Evolutionary conservation across 2,888 invertebrate species (phyloP).

Genomic region (Heliconius erato): DNA sequence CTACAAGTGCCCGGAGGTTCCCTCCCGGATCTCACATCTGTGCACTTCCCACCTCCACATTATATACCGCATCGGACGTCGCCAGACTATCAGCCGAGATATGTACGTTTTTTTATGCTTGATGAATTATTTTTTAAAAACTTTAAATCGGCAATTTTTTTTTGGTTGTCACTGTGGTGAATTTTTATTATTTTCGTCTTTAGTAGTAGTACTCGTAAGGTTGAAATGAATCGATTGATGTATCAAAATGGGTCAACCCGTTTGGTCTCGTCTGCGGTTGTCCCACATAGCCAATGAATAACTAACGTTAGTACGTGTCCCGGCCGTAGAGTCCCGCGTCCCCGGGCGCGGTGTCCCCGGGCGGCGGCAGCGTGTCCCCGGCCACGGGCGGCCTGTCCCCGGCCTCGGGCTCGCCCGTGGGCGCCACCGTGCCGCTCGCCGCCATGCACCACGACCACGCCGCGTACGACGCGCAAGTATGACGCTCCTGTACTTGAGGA

Average conservation of each 20-base stretch:
- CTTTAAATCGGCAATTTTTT: too few relatives aligned
- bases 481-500: not conserved
- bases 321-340: conserved; percentile 74
- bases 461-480: conserved; percentile 76
- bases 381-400: conserved; percentile 80
- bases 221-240: too few relatives aligned
- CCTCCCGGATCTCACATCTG: conserved; percentile 96
- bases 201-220: too few relatives aligned
- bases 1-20: conserved; percentile 94
- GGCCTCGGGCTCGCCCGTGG: conserved; percentile 80
- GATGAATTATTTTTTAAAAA: not conserved
- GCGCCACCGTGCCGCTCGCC: conserved; percentile 73
- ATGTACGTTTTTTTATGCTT: conserved; percentile 56
- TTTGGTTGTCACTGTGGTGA: too few relatives aligned
- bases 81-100: conserved; percentile 87
- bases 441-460: conserved; percentile 66
- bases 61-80: conserved; percentile 89
- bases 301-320: too few relatives aligned
- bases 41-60: conserved; percentile 90
- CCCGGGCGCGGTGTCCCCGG: conserved; percentile 71
- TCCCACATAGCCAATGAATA: too few relatives aligned
- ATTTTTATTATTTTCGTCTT: too few relatives aligned
- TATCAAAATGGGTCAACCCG: too few relatives aligned
- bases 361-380: conserved; percentile 74
- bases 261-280: too few relatives aligned